These are phyloP conservation scores for Paradisaea rubra DNA, from an alignment of 2,113 vertebrate genomes.

Conservation along the genomic window DNA sequence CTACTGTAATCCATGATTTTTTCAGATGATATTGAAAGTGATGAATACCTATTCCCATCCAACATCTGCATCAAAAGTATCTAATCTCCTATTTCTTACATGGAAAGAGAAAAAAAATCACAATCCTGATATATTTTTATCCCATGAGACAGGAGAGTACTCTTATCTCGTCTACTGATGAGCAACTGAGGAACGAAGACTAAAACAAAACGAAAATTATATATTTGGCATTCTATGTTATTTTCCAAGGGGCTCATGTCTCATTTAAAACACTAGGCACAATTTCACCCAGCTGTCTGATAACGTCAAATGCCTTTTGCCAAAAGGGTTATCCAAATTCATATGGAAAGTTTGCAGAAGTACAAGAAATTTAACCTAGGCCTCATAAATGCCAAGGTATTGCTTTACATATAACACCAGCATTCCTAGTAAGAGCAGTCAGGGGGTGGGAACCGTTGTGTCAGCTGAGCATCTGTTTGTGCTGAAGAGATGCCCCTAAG, in stretches of 20 bases:
- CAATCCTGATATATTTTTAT: background rate
- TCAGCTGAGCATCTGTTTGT: background rate
- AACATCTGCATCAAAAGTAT: background rate
- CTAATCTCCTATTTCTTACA: background rate
- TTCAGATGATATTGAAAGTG: background rate
- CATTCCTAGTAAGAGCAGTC: background rate
- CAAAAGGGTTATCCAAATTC: background rate
- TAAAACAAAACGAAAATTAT: background rate
- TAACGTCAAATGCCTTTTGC: background rate
- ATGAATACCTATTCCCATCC: accelerated
- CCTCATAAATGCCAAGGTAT: background rate
- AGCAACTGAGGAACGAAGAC: background rate
- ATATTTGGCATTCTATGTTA: background rate
- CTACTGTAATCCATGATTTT: background rate
- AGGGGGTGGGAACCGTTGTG: background rate
- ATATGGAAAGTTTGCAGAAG: background rate
- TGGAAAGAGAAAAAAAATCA: background rate
- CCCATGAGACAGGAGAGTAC: background rate
- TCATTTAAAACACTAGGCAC: background rate
- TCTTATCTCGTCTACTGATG: background rate
- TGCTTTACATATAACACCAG: background rate
- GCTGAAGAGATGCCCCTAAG: background rate
- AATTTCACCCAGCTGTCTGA: background rate
- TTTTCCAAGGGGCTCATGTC: background rate
- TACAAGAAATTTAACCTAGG: background rate